Base-by-base conservation (phyloP, 2,113 vertebrate species). In the Peromyscus polionotus region DNA sequence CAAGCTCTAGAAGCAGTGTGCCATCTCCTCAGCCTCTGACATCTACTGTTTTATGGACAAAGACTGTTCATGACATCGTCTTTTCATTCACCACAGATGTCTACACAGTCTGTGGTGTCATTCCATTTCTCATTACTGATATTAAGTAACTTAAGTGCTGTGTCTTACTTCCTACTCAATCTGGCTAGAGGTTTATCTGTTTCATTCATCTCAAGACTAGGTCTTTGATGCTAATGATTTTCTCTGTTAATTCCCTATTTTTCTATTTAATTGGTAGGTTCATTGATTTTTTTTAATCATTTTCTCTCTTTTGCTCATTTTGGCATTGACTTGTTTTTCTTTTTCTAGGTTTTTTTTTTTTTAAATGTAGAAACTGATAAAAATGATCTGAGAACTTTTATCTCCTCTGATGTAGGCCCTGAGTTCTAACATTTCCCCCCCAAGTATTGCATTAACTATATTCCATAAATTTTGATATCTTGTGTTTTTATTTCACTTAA, bases 401-500 rank as follows among this genome's bases (percentile, higher is more conserved):
- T 88, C 7, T 91, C 70, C 76, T 93, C 57, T 80, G 63, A 39
- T 22, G 54, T 36, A 91, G 63, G 24, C 2, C 92, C 79, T 84
- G 59, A 84, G 68, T 91, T 70, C 12, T 91, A 88, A 88, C 39
- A 48, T 68, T 90, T 70, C 13, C 36, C 12, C 63, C 22, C 7
- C 67, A 54, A 42, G 9, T 76, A 79, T n/a, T 88, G 51, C 20
- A 93, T 95, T 91, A 80, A 59, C 14, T 84, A 24, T 7, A 57
- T 83, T n/a, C 10, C 42, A n/a, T 77, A 88, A 75, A 95, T 63
- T 85, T 68, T 92, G 33, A 90, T 95, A 91, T 68, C 16, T 33
- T 81, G 2, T 85, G 31, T 81, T 94, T 85, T 96, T 20, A 87
- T 85, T 93, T 84, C 79, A 65, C 77, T 92, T 68, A 94, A 77